A percentile compares a stretch with the other conserved stretches of the same genome.
Evolutionary conservation across 2,113 vertebrate genomes (phyloP).

Genomic region (Sebastes fasciatus): DNA sequence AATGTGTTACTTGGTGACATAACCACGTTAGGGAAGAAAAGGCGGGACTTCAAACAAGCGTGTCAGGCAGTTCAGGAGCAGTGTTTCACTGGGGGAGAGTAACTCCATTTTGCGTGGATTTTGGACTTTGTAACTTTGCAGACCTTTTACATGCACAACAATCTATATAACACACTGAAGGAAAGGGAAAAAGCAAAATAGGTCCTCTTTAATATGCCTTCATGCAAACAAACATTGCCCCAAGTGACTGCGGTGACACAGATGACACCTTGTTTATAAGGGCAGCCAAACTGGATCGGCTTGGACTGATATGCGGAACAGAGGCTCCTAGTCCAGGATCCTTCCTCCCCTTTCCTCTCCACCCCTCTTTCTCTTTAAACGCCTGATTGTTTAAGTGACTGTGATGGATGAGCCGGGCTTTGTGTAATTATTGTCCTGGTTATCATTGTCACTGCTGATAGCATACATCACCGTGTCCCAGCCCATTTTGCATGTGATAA

Average conservation of each 20-base stretch:
- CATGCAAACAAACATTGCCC: conserved; percentile 24
- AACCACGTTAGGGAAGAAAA: too few species aligned
- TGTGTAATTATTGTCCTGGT: conserved; percentile 85
- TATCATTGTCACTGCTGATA: conserved; percentile 83
- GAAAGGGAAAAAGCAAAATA: too few species aligned
- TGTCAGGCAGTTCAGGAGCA: too few species aligned
- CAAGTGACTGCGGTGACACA: conserved; percentile 13
- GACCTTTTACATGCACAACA: too few species aligned
- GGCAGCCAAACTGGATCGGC: conserved; percentile 51
- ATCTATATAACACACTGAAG: too few species aligned
- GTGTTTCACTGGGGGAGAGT: too few species aligned
- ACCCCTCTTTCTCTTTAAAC: conserved; percentile 62
- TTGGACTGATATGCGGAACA: conserved; percentile 27
- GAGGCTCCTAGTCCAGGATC: conserved; percentile 60
- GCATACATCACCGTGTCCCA: conserved; percentile 80
- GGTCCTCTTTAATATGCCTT: neutral
- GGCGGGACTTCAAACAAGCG: too few species aligned
- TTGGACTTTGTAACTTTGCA: too few species aligned
- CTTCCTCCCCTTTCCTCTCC: conserved; percentile 37
- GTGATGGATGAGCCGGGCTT: conserved; percentile 83
- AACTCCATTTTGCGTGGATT: too few species aligned
- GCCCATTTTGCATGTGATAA: conserved; percentile 82
- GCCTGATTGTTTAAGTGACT: conserved; percentile 79
- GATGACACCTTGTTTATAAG: conserved; percentile 8
- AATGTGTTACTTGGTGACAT: too few species aligned